These are phyloP conservation scores for Squalus acanthias DNA, from an alignment of 2,797 vertebrate genomes.

Conservation along the genomic window DNA sequence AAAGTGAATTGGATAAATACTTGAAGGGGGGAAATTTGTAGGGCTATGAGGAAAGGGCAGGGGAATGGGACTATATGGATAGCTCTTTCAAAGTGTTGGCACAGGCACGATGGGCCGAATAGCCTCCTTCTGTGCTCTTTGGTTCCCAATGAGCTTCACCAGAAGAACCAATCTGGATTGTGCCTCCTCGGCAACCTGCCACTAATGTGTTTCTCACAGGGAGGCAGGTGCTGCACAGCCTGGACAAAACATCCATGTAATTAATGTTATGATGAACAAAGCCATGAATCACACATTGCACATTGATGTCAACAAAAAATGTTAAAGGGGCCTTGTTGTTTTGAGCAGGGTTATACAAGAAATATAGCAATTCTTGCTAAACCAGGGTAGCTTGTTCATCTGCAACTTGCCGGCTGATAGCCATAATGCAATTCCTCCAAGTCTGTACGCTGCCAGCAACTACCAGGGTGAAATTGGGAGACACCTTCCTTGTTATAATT, in stretches of 20 bases:
- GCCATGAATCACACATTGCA: not conserved
- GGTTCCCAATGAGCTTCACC: not conserved
- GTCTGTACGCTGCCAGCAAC: too few relatives aligned
- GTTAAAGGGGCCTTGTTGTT: not conserved
- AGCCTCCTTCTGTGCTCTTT: not conserved
- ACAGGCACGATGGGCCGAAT: not conserved
- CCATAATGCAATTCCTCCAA: not conserved
- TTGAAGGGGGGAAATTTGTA: not conserved
- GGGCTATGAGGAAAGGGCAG: not conserved
- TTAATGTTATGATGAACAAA: not conserved
- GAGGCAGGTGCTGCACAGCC: not conserved
- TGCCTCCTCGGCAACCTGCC: not conserved
- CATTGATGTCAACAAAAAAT: slow-evolving; percentile 4
- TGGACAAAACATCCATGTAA: not conserved
- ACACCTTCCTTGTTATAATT: not conserved
- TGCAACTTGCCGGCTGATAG: not conserved
- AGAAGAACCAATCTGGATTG: not conserved
- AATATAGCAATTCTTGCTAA: not conserved
- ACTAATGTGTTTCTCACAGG: not conserved
- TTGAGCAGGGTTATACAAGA: not conserved
- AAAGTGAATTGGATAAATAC: not conserved
- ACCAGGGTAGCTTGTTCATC: not conserved
- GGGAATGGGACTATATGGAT: not conserved
- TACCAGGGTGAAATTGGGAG: not conserved
- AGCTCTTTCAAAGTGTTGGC: not conserved